phyloP scores from a whole-genome alignment of 2,113 vertebrate species.

The Eublepharis macularius region DNA sequence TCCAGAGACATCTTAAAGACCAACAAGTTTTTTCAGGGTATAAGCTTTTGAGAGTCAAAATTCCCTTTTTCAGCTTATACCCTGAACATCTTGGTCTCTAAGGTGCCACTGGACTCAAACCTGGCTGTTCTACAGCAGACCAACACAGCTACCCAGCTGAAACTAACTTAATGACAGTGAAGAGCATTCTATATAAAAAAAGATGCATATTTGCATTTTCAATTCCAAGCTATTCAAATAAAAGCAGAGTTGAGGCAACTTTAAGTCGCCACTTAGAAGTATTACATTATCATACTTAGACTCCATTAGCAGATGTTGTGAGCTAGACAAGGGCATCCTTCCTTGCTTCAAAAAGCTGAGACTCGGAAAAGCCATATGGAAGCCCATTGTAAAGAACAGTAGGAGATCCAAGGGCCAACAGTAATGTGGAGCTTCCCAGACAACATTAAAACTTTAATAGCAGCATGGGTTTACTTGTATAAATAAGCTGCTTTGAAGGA shows the following conservation, averaged over 20 bases:
- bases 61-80: too few relatives aligned
- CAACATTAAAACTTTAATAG: constrained; percentile 5
- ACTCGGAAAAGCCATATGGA: neutral
- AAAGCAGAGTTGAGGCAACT: neutral
- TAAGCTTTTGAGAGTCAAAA: too few relatives aligned
- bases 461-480: neutral
- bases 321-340: neutral
- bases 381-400: constrained; percentile 1
- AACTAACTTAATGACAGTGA: neutral
- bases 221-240: constrained; percentile 2
- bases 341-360: neutral
- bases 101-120: too few relatives aligned
- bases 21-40: too few relatives aligned
- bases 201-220: neutral
- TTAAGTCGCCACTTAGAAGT: neutral
- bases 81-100: too few relatives aligned
- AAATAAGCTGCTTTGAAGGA: neutral
- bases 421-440: neutral
- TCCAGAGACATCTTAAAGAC: too few relatives aligned
- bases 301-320: constrained; percentile 11
- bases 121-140: too few relatives aligned
- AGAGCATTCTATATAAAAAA: constrained; percentile 1
- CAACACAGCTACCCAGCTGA: too few relatives aligned
- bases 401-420: neutral
- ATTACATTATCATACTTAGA: neutral